Evolutionary conservation across 2,797 vertebrate species (phyloP), one percentile per base, ranked within the genome.

Genomic region (Salarias fasciatus): DNA sequence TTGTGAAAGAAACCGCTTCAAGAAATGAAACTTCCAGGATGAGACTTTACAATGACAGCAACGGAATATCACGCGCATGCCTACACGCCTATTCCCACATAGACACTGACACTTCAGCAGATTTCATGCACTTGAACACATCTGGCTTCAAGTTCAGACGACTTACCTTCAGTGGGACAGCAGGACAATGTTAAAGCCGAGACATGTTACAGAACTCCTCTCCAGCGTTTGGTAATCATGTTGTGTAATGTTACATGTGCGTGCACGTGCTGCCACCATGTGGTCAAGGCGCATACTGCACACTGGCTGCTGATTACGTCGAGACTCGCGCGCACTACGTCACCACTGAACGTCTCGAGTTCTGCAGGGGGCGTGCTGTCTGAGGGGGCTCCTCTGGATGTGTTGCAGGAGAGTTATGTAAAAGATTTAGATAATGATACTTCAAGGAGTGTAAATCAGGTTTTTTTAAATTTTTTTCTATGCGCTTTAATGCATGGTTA

Each of bases 181-280:
- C 0, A 6, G 47, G 4, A 11, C 10, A 2, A 5, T 18, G 45
- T 24, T 6, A 6, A 30, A 5, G 11, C 11, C 6, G 36, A 15
- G 1, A 1, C 59, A 0, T 12, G 6, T 66, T 56, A 66, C 40
- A 45, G 9, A 55, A 37, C 14, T 47, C 9, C 0, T 12, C 8
- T 5, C 18, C 53, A 47, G 4, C 33, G 74, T 78, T 84, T 62
- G 48, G 28, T 79, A 76, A 76, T 1, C 0, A 30, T 10, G 2
- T 73, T 63, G 66, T 74, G 72, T 76, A 74, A 78, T 52, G 4
- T 8, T 2, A 13, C 69, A 66, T 60, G 72, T 75, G 63, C 51
- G 54, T 60, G 5, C 46, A 7, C 8, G 69, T 77, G 67, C 69
- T 69, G 78, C 69, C 66, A 1, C 59, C 0, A 11, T 3, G 53